Base-by-base conservation (phyloP, 2,797 vertebrate genomes). In the Tokudaia tokunoshimensis region DNA sequence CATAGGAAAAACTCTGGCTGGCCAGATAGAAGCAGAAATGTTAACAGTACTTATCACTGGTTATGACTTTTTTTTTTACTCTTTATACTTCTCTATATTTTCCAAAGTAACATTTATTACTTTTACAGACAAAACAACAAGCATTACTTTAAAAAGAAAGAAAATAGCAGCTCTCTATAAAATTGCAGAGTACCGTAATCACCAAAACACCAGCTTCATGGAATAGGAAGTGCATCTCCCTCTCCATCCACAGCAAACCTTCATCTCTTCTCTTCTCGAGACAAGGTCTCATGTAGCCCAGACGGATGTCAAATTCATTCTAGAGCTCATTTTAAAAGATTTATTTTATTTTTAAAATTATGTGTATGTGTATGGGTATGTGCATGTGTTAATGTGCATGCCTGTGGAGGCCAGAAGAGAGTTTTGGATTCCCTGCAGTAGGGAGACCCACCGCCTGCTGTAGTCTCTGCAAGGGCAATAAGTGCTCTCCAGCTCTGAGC, bases 111-210 rank as follows among this genome's bases (percentile, higher is more conserved):
- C 81, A 95, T 87, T 57, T 94, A 70, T 90, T 61, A 90, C 80
- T 82, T 95, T 90, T 94, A 92, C 81, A 96, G 94, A 88, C n/a
- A 92, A 91, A 97, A 72, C 65, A 95, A 95, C 90, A 96, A 70
- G 59, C 88, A 92, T 50, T 91, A 94, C 91, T 95, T 75, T 19
- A 96, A 96, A 93, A 97, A 93, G 67, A 78, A 95, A 92, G 89
- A 96, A 97, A 96, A 97, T 4, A 90, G 87, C 63, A 91, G 95
- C 81, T 94, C 82, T 92, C 34, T 70, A 95, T 76, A 96, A 97
- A 97, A 96, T 8, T 87, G 57, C 85, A 65, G 96, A 91, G 88
- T 86, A 89, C 72, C 10, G 59, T 92, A 93, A 95, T 87, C 70
- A 96, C 22, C 90, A 80, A 91, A 92, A 93, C 31, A 92, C 88